phyloP scores from a whole-genome alignment of 2,888 invertebrate species.

The Cosmia trapezina region DNA sequence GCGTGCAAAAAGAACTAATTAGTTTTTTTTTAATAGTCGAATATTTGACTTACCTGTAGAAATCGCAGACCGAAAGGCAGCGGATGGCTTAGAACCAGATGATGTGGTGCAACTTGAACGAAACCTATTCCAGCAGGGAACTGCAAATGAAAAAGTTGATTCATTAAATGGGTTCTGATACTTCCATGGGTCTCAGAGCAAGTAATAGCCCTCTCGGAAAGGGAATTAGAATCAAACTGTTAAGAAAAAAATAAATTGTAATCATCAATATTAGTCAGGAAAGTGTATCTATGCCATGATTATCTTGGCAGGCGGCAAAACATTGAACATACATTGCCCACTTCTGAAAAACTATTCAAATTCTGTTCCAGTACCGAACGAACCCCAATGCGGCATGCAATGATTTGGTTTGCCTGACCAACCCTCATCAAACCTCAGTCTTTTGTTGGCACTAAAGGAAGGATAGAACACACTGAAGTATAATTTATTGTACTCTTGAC shows the following conservation, averaged over 20 bases:
- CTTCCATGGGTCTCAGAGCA: no score
- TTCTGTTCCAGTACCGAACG: no score
- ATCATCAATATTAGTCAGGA: not conserved
- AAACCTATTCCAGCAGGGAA: not conserved
- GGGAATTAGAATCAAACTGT: not conserved
- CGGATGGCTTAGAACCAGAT: not conserved
- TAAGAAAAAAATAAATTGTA: not conserved
- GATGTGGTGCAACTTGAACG: not conserved
- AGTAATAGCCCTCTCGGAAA: not conserved
- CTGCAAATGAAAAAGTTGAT: not conserved
- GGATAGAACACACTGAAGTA: not conserved
- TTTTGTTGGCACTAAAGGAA: not conserved
- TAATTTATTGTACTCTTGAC: not conserved
- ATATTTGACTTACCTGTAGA: conserved; percentile 1
- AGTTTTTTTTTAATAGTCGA: conserved; percentile 38
- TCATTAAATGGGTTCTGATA: not conserved
- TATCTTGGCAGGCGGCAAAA: conserved; percentile 19
- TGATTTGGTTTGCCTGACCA: not conserved
- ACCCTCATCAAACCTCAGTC: not conserved
- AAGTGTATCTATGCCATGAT: conserved; percentile 25
- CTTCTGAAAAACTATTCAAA: no score
- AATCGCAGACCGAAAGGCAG: not conserved
- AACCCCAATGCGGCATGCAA: not conserved
- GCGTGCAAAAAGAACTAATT: conserved; percentile 10
- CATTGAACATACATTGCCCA: not conserved